Base-by-base conservation (phyloP, 2,888 invertebrate genomes). In the Eristalis intricaria region DNA sequence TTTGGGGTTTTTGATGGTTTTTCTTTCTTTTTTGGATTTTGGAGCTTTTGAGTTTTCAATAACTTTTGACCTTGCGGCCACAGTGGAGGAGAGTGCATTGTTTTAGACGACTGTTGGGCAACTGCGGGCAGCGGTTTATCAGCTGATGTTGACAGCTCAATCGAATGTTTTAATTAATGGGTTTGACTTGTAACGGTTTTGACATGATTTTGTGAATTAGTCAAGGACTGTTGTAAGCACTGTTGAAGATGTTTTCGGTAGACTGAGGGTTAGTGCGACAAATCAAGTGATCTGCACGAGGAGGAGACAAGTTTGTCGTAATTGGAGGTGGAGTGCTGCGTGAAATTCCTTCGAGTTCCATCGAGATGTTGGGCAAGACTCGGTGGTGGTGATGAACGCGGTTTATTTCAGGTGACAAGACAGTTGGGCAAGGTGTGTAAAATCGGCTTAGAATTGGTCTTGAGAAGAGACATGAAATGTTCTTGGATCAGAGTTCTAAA, bases 121-220 rank as follows among this genome's bases (percentile, higher is more conserved):
- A 71, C 38, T 1, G 1, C 5, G 8, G 50, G 40, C 35, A 32
- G 76, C 71, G 60, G 81, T 81, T 85, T 71, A 85, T 85, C 84
- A 81, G 43, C 68, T 76, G 23, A 32, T 7, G 84, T 71, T 84
- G 81, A 76, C 84, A 76, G 81, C 40, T 84, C 40, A 2, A 71
- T 35, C 40, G 40, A 70, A 71, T 65, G 26, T 78, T 26, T 75
- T 76, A 80, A 81, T 81, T 77, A 71, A 81, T 68, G 58, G 56
- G 26, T 22, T 66, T 50, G 61, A 61, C 29, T 76, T 32, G 63
- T 81, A 69, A 85, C 58, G 63, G 22, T 78, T 78, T 78, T 58
- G 70, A 78, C 65, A 78, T 32, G 38, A 58, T 71, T 50, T 70
- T 71, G 78, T 79, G 23, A 40, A 65, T 71, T 71, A 71, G 71